Conservation (phyloP, 1,140 invertebrate genomes). For the Campoletis sonorensis region DNA sequence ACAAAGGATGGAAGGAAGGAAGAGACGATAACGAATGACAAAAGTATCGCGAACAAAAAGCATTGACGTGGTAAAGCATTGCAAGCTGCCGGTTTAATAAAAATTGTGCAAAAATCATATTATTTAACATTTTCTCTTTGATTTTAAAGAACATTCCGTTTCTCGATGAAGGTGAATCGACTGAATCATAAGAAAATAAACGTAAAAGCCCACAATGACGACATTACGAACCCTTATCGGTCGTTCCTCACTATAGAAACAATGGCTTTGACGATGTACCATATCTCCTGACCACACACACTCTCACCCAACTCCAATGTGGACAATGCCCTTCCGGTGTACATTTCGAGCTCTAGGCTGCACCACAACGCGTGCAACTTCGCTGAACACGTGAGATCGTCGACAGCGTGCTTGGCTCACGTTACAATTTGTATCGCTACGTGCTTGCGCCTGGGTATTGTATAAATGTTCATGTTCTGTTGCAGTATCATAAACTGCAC, state of each 20-base stretch:
- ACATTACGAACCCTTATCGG: slow-evolving; percentile 51
- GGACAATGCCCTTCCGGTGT: slow-evolving; percentile 62
- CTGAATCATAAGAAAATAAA: too few relatives aligned
- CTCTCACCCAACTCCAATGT: slow-evolving; percentile 29
- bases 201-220: background rate
- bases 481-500: too few relatives aligned
- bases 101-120: too few relatives aligned
- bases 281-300: slow-evolving; percentile 45
- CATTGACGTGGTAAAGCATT: too few relatives aligned
- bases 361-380: background rate
- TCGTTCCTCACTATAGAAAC: slow-evolving; percentile 41
- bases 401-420: slow-evolving; percentile 47
- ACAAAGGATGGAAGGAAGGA: too few relatives aligned
- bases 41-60: too few relatives aligned
- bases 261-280: slow-evolving; percentile 42
- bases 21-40: too few relatives aligned
- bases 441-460: slow-evolving; percentile 5
- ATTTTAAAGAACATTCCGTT: too few relatives aligned
- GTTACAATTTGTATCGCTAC: slow-evolving; percentile 52
- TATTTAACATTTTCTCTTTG: too few relatives aligned
- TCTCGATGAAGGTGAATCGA: too few relatives aligned
- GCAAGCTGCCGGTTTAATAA: too few relatives aligned
- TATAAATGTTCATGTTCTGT: too few relatives aligned
- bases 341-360: slow-evolving; percentile 49
- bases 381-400: slow-evolving; percentile 34